Base-by-base conservation (phyloP, 2,113 vertebrate species). In the Periophthalmodon schlosseri region DNA sequence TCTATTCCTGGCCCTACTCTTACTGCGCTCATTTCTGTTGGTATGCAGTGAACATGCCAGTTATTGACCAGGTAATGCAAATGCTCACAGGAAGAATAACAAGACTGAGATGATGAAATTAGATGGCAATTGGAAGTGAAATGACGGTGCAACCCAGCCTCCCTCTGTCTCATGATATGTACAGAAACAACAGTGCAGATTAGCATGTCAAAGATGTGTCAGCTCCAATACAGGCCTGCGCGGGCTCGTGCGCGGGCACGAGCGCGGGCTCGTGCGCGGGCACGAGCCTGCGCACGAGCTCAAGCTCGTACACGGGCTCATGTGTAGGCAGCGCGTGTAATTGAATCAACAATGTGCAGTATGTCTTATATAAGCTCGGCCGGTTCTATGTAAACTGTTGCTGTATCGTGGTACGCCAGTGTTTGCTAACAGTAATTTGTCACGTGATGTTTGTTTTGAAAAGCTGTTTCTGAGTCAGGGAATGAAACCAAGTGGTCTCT, bases 21-120 rank as follows among this genome's bases (percentile, higher is more conserved):
- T 18, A 54, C 34, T 20, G 54, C 3, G 28, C 16, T 60, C 46
- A 11, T 58, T 58, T 12, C 23, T 66, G 36, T 21, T 49, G 4
- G n/a, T 46, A 13, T 61, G 57, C 49, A 63, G 65, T n/a, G 7
- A 70, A 81, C 67, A 68, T 56, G 49, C 39, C 67, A 70, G 23
- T 28, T 11, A 54, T 20, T 44, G 5, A 44, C 28, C 49, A 73
- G 57, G 49, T 56, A 54, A 70, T 63, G 70, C 54, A 61, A 75
- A 50, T 68, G 44, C 21, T 11, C n/a, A 24, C 4, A 23, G 44
- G 20, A 68, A 65, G 23, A 23, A 68, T 47, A 68, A 49, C 65
- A 23, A 34, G 52, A 33, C 15, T 36, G 36, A 65, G 63, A 39
- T 75, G 20, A 75, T 72, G 15, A 75, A 69, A 69, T 67, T 67